Percentiles rank a stretch among this genome's conserved stretches.
Conservation (phyloP, 1,140 invertebrate genomes). For the Papilio machaon region DNA sequence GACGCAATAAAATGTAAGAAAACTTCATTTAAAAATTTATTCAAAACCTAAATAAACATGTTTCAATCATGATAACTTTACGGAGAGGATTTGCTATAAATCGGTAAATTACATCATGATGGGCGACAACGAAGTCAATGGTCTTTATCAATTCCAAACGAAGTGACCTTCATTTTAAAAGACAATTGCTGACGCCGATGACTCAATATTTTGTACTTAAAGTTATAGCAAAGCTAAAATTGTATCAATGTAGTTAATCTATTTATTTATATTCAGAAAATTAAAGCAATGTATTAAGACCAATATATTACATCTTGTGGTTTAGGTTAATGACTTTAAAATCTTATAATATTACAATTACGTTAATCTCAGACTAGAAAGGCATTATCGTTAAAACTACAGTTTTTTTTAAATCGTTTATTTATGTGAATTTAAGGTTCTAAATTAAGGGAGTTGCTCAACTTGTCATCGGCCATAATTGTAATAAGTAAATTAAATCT, state of each 20-base stretch:
- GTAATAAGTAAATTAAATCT: too few species aligned
- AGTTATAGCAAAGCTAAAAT: neutral
- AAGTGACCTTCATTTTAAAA: neutral
- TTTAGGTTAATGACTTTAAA: too few species aligned
- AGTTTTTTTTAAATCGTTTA: too few species aligned
- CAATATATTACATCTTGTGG: too few species aligned
- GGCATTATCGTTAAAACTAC: too few species aligned
- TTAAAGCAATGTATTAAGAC: neutral
- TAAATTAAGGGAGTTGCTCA: too few species aligned
- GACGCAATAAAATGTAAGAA: neutral
- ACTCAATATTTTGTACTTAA: neutral
- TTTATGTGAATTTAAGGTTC: too few species aligned
- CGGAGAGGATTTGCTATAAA: neutral
- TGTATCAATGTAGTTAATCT: neutral
- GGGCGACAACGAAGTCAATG: neutral
- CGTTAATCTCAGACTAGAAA: too few species aligned
- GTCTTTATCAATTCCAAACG: slow-evolving; percentile 1
- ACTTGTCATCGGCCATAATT: too few species aligned
- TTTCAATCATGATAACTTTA: neutral
- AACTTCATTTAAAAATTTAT: neutral
- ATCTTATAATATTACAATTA: too few species aligned
- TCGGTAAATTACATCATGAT: neutral
- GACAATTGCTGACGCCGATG: neutral
- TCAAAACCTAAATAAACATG: neutral
- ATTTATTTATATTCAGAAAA: neutral